phyloP scores from a whole-genome alignment of 2,888 invertebrate species.

The Plebejus anna region DNA sequence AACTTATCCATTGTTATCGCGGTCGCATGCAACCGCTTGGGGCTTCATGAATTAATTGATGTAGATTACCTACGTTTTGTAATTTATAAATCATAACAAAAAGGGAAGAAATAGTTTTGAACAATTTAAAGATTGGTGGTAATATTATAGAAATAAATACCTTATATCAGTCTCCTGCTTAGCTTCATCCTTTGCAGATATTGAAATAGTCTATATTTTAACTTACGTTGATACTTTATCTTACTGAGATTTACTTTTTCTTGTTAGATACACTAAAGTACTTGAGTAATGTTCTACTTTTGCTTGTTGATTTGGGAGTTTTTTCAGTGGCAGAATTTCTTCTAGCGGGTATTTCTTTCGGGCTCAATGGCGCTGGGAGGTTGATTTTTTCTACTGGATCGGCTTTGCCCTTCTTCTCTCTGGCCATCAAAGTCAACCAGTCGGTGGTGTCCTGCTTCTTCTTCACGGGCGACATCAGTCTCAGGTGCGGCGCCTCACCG shows the following conservation, averaged over 20 bases:
- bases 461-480: slow-evolving; percentile 84
- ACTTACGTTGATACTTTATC: neutral
- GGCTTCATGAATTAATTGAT: too few relatives aligned
- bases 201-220: neutral
- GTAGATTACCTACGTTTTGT: neutral
- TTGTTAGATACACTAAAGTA: slow-evolving; percentile 58
- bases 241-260: slow-evolving; percentile 41
- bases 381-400: slow-evolving; percentile 35
- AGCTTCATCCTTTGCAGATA: too few relatives aligned
- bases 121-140: neutral
- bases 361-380: slow-evolving; percentile 46
- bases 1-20: too few relatives aligned
- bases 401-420: slow-evolving; percentile 44
- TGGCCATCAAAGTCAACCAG: slow-evolving; percentile 81
- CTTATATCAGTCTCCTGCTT: neutral
- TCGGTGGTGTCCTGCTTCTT: slow-evolving; percentile 82
- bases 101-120: neutral
- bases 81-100: neutral
- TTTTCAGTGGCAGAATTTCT: slow-evolving; percentile 54
- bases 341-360: slow-evolving; percentile 52
- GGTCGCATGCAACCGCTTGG: too few relatives aligned
- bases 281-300: slow-evolving; percentile 56
- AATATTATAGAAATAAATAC: neutral
- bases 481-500: slow-evolving; percentile 88
- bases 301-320: slow-evolving; percentile 48